phyloP scores from a whole-genome alignment of 1,140 invertebrate genomes.

The Pseudomyrmex pallidus region DNA sequence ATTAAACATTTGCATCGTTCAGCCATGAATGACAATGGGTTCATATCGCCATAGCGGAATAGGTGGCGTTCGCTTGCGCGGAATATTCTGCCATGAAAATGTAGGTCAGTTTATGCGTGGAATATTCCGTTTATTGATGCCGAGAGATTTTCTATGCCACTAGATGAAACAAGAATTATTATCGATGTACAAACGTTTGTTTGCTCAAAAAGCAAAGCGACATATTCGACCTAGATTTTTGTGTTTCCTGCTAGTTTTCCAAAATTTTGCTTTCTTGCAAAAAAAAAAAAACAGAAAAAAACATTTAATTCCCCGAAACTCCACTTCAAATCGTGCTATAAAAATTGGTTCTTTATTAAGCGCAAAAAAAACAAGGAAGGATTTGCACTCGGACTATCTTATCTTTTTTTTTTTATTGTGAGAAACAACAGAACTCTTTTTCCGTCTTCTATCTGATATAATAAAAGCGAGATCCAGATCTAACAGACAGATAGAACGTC shows the following conservation, averaged over 20 bases:
- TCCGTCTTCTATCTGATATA: background rate
- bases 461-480: conserved; percentile 21
- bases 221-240: background rate
- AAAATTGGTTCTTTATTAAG: no score
- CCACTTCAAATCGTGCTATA: no score
- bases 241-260: background rate
- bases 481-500: conserved; percentile 28
- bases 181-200: background rate
- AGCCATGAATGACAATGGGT: conserved; percentile 55
- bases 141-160: conserved; percentile 27
- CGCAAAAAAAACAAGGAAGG: background rate
- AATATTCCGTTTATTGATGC: conserved; percentile 56
- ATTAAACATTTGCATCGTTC: conserved; percentile 54
- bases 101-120: conserved; percentile 55
- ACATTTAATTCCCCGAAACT: no score
- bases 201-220: background rate
- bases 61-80: conserved; percentile 28
- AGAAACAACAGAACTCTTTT: conserved; percentile 9
- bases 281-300: no score
- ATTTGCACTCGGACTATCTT: background rate
- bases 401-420: conserved; percentile 28
- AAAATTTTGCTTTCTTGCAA: background rate
- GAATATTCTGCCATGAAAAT: conserved; percentile 50
- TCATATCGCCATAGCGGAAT: conserved; percentile 50
- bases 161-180: conserved; percentile 25